A percentile compares a stretch with the other conserved stretches of the same genome.
These are phyloP conservation scores for Embiotoca jacksoni DNA, from an alignment of 2,113 vertebrate species.

Conservation along the genomic window DNA sequence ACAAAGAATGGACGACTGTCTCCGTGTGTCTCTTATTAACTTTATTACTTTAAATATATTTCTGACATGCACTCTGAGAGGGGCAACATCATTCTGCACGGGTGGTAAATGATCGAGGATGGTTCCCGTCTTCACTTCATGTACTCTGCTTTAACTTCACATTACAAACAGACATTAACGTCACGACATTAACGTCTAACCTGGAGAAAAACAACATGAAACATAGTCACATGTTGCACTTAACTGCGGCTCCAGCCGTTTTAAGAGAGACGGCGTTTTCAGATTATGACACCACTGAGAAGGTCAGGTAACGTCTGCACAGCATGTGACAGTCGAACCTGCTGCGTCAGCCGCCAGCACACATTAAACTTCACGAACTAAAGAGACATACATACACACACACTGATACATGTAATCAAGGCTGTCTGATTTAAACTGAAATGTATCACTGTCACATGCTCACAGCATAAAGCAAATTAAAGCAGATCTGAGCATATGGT, in stretches of 20 bases:
- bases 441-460: constrained; percentile 3
- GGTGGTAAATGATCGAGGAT: too few relatives aligned
- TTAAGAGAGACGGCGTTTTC: constrained; percentile 5
- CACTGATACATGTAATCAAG: background rate
- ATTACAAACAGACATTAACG: too few relatives aligned
- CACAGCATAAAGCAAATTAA: constrained; percentile 8
- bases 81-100: too few relatives aligned
- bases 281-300: constrained; percentile 3
- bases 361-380: constrained; percentile 8
- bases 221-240: constrained; percentile 5
- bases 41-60: too few relatives aligned
- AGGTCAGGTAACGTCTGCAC: background rate
- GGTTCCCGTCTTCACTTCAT: too few relatives aligned
- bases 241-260: background rate
- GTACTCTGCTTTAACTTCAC: too few relatives aligned
- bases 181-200: too few relatives aligned
- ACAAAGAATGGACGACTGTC: too few relatives aligned
- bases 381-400: background rate
- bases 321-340: constrained; percentile 13
- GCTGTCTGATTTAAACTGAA: constrained; percentile 11
- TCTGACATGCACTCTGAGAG: too few relatives aligned
- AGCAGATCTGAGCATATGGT: constrained; percentile 16
- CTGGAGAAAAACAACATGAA: too few relatives aligned
- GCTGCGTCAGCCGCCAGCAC: constrained; percentile 6
- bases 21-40: too few relatives aligned